Evolutionary conservation across 2,113 vertebrate species (phyloP).

Genomic region (Gavia stellata): DNA sequence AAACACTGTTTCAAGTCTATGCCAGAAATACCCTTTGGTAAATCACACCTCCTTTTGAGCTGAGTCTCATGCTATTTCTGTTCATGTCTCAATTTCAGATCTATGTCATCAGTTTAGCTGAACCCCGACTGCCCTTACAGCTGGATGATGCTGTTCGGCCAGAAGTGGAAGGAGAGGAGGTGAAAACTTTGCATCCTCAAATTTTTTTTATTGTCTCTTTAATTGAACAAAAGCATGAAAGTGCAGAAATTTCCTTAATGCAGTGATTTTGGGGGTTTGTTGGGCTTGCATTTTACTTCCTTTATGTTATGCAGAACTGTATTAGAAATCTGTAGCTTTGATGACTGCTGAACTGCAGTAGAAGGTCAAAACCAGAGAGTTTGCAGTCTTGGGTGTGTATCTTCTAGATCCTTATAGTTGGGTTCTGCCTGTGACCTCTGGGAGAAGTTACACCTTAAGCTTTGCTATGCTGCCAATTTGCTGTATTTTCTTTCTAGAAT

Average conservation of each 20-base stretch:
- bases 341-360: background rate
- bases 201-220: background rate
- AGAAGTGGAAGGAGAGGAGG: slow-evolving; percentile 93
- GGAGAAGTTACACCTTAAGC: background rate
- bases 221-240: background rate
- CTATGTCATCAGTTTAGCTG: slow-evolving; percentile 93
- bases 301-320: background rate
- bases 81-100: slow-evolving; percentile 79
- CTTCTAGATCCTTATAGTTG: background rate
- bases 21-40: slow-evolving; percentile 42
- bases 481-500: background rate
- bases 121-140: slow-evolving; percentile 90
- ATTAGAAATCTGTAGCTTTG: background rate
- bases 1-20: slow-evolving; percentile 55
- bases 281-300: background rate
- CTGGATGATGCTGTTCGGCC: slow-evolving; percentile 93
- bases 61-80: slow-evolving; percentile 51
- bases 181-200: slow-evolving; percentile 63
- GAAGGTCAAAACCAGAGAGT: background rate
- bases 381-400: background rate
- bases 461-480: background rate
- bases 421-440: background rate
- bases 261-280: background rate
- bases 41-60: slow-evolving; percentile 21
- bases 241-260: background rate